Conservation (phyloP, 53 echinoderm and acorn worm genomes). For the Hippasteria phrygiana region DNA sequence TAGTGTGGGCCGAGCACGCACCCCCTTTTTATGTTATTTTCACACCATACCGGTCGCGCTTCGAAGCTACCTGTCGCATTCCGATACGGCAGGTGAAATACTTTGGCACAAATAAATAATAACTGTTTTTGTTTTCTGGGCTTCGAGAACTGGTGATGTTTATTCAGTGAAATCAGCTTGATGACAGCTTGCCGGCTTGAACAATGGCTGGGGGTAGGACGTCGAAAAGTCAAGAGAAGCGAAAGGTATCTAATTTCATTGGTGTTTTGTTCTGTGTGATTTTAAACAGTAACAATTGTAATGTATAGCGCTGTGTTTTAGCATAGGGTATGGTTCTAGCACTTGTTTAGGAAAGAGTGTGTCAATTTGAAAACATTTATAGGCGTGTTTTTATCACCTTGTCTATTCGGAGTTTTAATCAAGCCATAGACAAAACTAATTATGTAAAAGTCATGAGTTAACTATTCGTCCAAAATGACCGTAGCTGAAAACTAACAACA, state of each 20-base stretch:
- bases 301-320: too few species aligned
- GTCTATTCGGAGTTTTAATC: too few species aligned
- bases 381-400: too few species aligned
- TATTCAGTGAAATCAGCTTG: conserved; percentile 49
- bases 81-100: conserved; percentile 52
- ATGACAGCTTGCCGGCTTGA: conserved; percentile 33
- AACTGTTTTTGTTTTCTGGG: not conserved
- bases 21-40: conserved; percentile 25
- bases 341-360: too few species aligned
- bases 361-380: too few species aligned
- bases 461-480: too few species aligned
- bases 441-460: too few species aligned
- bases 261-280: not conserved
- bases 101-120: conserved; percentile 33
- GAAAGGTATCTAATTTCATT: conserved; percentile 26
- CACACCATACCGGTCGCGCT: conserved; percentile 33
- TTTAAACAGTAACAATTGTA: not conserved
- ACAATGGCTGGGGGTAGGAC: conserved; percentile 47
- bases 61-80: conserved; percentile 34
- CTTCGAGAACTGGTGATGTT: conserved; percentile 7
- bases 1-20: conserved; percentile 50
- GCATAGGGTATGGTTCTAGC: too few species aligned
- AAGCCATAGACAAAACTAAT: too few species aligned
- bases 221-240: conserved; percentile 47
- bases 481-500: too few species aligned